Evolutionary conservation across 2,888 invertebrate species (phyloP), one percentile per base, ranked within the genome.

Genomic region (Leptinotarsa haldemani): DNA sequence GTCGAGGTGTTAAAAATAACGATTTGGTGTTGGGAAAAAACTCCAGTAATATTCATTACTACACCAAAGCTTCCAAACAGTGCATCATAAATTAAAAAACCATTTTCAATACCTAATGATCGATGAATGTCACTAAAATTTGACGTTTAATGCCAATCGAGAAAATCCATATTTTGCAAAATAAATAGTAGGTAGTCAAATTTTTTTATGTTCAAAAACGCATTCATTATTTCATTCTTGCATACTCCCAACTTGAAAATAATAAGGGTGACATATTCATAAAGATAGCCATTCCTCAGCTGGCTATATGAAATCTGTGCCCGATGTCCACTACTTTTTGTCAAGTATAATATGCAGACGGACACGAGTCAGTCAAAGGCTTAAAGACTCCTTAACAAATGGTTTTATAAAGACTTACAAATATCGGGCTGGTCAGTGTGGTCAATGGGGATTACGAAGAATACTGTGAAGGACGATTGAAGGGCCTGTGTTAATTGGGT

Each of bases 401-500:
- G 83, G 84, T 79, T 83, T 84, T 83, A 84, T 85, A 86, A 86
- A 85, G 85, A 85, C 80, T 69, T 75, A 70, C 83, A 82, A 82
- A 84, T 83, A 79, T 81, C 75, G 73, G 77, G 75, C 77, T 73
- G 73, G 75, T 74, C 79, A 74, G 72, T 74, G 73, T 67, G 79
- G 81, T 83, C 82, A 82, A 83, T 82, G 73, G 82, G 82, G 83
- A 83, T 83, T 83, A 83, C 78, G 81, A 81, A 79, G 82, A 83
- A 83, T 82, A 82, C 81, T 78, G 74, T 30, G 30, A 40, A 61
- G 40, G 40, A 40, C 61, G 30, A 61, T 79, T 82, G 83, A 84
- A 83, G 84, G 84, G 84, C 84, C 83, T 83, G 84, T 83, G 85
- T 85, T 86, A 87, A 87, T 86, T 86, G 86, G 84, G 82, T 79